These are phyloP conservation scores for Seladonia tumulorum DNA, from an alignment of 2,888 invertebrate genomes.

Conservation along the genomic window DNA sequence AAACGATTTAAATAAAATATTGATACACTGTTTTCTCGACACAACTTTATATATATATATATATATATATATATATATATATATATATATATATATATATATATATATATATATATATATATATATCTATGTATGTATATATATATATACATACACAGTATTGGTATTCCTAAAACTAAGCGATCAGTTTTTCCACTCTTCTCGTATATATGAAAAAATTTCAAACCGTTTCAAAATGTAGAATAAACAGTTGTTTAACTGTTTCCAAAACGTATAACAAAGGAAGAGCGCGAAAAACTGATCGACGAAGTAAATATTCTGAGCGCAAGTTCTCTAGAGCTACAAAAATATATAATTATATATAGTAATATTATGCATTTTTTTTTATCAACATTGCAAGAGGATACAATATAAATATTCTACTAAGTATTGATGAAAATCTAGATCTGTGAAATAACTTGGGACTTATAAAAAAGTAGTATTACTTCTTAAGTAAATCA, in stretches of 20 bases:
- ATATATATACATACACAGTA: constrained; percentile 69
- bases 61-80: neutral
- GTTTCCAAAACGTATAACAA: constrained; percentile 53
- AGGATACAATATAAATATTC: constrained; percentile 76
- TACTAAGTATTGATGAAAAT: constrained; percentile 74
- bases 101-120: neutral
- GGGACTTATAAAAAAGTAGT: constrained; percentile 6
- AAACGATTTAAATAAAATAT: constrained; percentile 73
- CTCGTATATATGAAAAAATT: constrained; percentile 46
- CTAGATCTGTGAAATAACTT: constrained; percentile 63
- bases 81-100: neutral
- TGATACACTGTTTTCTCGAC: constrained; percentile 74
- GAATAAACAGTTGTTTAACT: constrained; percentile 50
- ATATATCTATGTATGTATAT: neutral
- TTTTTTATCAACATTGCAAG: constrained; percentile 76
- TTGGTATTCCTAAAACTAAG: constrained; percentile 75
- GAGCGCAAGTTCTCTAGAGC: constrained; percentile 79
- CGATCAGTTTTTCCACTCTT: constrained; percentile 75
- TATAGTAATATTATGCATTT: constrained; percentile 77
- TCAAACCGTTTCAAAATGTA: constrained; percentile 38
- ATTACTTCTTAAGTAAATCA: constrained; percentile 4
- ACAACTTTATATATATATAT: constrained; percentile 64
- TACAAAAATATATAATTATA: constrained; percentile 82
- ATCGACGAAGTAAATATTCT: constrained; percentile 76
- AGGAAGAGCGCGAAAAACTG: constrained; percentile 72